Conservation (phyloP, 2,888 invertebrate genomes). For the Limenitis camilla region DNA sequence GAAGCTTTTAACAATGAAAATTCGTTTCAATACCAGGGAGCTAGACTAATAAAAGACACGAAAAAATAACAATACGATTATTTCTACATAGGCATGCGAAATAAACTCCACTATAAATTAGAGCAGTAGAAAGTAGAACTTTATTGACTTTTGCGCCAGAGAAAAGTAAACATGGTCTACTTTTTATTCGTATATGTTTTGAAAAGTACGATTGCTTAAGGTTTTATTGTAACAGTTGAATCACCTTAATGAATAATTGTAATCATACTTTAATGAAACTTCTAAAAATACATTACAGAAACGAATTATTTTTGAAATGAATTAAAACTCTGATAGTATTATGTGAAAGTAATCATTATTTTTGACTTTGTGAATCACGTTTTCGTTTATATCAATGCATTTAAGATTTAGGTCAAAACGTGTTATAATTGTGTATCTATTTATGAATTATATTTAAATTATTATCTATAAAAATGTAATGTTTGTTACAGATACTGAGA, state of each 20-base stretch:
- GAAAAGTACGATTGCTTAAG: conserved; percentile 15
- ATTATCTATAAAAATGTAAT: no score
- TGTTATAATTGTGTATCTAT: no score
- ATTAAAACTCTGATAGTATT: not conserved
- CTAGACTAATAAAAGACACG: not conserved
- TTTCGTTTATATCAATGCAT: not conserved
- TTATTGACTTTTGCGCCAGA: conserved; percentile 37
- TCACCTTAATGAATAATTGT: not conserved
- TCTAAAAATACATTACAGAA: not conserved
- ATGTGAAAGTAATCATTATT: conserved; percentile 3
- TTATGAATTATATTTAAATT: no score
- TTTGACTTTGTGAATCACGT: not conserved
- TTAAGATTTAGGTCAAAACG: not conserved
- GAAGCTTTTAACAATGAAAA: no score
- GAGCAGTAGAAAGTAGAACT: conserved; percentile 45
- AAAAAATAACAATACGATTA: not conserved
- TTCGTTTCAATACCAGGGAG: not conserved
- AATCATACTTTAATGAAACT: conserved; percentile 9
- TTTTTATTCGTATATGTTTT: conserved; percentile 18
- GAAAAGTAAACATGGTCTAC: conserved; percentile 30
- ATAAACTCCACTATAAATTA: conserved; percentile 22
- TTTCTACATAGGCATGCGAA: conserved; percentile 11
- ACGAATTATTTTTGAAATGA: not conserved
- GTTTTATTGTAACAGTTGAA: conserved; percentile 20
- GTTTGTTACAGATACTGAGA: no score